Base-by-base conservation (phyloP, 2,888 invertebrate species). In the Drosophila seclusa region DNA sequence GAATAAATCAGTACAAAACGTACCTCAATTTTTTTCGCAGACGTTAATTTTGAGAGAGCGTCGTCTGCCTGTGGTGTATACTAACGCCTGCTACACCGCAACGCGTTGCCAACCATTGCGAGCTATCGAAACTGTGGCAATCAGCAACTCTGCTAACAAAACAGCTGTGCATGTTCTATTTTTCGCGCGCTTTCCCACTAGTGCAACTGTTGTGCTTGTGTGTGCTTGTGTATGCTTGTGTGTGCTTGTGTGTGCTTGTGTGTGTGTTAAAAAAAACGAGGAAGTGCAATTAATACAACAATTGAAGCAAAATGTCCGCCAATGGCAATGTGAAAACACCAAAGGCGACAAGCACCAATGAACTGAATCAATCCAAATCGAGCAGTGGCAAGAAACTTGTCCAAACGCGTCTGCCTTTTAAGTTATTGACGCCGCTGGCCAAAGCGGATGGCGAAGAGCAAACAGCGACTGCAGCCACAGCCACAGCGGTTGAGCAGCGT, bases 331-430 rank as follows among this genome's bases (percentile, higher is more conserved):
- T 73, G 16, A 85, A 87, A 29, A 87, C 91, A 27, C 83, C 77
- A n/a, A 85, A 49, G 38, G 49, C 75, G 42, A 73, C 65, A 45
- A 74, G 77, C 27, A 61, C 70, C 1, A 78, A 74, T 11, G 80
- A 78, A 61, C 76, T 70, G 10, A 76, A 42, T n/a, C 58, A 65
- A 38, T 54, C 38, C 29, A 64, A 77, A 24, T 79, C 77, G 83
- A 78, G 81, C 69, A 40, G 89, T 66, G 91, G 89, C 89, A 95
- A 95, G 89, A 95, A 95, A 86, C 91, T 95, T 62, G 94, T 94
- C 77, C 95, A 95, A 91, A 95, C 95, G 76, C 94, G 95, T 79
- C 93, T 95, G 76, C 95, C 95, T 76, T 95, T 95, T 87, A 95
- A 94, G 92, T 86, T 94, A 74, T 91, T 95, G 7, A 68, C 81